Conservation (phyloP, 2,797 vertebrate genomes). For the Crenichthys baileyi region DNA sequence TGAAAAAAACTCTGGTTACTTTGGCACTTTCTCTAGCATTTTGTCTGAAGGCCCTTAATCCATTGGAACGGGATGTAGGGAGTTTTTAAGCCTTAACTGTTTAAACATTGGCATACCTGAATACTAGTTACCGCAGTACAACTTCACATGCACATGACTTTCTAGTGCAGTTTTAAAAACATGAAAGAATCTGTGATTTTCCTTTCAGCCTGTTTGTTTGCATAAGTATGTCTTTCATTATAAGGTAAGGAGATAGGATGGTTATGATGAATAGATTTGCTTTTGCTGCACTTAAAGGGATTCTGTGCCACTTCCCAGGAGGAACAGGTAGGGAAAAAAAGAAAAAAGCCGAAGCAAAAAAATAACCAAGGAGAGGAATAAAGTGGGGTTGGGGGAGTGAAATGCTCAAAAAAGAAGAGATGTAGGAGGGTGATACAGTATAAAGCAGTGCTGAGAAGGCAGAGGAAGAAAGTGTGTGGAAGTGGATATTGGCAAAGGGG, state of each 20-base stretch:
- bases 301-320: constrained; percentile 81
- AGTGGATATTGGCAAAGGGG: constrained; percentile 39
- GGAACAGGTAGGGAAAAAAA: constrained; percentile 36
- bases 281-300: constrained; percentile 77
- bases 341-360: constrained; percentile 52
- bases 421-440: constrained; percentile 51
- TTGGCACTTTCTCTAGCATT: neutral
- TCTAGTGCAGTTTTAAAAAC: neutral
- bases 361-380: constrained; percentile 55
- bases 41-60: neutral
- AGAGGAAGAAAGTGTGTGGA: constrained; percentile 41
- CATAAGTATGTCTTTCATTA: constrained; percentile 39
- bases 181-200: constrained; percentile 18
- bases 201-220: constrained; percentile 20
- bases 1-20: neutral
- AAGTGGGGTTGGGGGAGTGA: constrained; percentile 46
- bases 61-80: neutral
- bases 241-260: constrained; percentile 56
- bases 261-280: constrained; percentile 78
- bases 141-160: constrained; percentile 9
- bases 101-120: neutral
- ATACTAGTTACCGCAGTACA: neutral
- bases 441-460: constrained; percentile 58
- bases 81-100: neutral
- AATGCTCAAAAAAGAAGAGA: constrained; percentile 25